Conservation (phyloP, 2,797 vertebrate genomes). For the Brotula barbata region DNA sequence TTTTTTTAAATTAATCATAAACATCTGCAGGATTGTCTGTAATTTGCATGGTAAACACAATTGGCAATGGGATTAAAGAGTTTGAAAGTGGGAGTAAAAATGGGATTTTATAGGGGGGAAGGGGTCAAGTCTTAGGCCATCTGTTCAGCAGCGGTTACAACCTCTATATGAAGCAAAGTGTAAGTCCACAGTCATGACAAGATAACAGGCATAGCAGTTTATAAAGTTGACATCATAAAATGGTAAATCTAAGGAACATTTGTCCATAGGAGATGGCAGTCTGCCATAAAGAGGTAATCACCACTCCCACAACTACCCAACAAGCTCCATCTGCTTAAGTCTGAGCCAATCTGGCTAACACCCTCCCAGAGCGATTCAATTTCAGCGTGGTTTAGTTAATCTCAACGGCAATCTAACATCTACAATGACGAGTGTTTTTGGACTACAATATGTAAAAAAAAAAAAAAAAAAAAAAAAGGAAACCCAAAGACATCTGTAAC, state of each 20-base stretch:
- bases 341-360: not conserved
- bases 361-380: not conserved
- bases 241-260: conserved; percentile 10
- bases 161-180: conserved; percentile 29
- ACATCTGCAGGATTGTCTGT: not conserved
- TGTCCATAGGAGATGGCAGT: not conserved
- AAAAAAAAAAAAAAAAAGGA: no score
- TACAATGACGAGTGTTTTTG: no score
- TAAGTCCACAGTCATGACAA: conserved; percentile 15
- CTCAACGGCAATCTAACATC: no score
- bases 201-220: not conserved
- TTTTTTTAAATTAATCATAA: conserved; percentile 1
- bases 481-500: no score
- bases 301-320: not conserved
- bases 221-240: conserved; percentile 28
- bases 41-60: not conserved
- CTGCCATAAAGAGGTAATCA: not conserved
- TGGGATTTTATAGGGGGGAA: not conserved
- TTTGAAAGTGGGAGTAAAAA: not conserved
- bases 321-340: not conserved
- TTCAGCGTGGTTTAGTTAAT: no score
- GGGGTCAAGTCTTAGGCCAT: conserved; percentile 20
- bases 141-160: conserved; percentile 26
- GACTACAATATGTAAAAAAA: no score
- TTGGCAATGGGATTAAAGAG: not conserved